phyloP scores from a whole-genome alignment of 2,797 vertebrate species.

The Phrynocephalus forsythii region DNA sequence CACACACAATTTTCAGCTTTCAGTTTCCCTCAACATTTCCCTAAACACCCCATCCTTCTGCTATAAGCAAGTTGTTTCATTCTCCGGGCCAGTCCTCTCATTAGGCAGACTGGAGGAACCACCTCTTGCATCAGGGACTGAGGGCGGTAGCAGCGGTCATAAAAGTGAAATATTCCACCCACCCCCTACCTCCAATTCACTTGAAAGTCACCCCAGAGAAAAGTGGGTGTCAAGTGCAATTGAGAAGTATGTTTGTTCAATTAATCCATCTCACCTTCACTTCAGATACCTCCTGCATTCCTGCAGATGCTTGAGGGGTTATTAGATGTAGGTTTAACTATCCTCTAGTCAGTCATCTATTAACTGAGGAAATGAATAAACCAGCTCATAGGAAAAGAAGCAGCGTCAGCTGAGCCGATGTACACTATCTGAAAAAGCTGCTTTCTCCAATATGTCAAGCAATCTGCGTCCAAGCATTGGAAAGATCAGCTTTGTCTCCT shows the following conservation, averaged over 20 bases:
- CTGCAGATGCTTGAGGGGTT: conserved; percentile 6
- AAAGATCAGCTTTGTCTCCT: conserved; percentile 33
- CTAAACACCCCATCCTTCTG: no score
- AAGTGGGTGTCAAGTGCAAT: background rate
- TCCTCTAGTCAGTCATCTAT: conserved; percentile 26
- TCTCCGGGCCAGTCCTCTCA: background rate
- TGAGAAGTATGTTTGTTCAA: background rate
- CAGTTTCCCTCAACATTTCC: background rate
- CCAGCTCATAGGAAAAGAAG: conserved; percentile 40
- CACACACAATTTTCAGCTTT: background rate
- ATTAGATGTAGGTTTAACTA: conserved; percentile 17
- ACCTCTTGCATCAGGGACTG: background rate
- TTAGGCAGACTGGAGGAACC: background rate
- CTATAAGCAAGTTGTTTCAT: background rate
- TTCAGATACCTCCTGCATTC: no score
- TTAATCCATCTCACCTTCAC: background rate
- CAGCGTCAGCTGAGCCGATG: conserved; percentile 36
- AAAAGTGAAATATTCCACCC: background rate
- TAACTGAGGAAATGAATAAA: conserved; percentile 48
- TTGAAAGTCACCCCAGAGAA: background rate
- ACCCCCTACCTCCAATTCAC: background rate
- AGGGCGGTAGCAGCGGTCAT: background rate
- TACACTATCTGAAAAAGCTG: conserved; percentile 12
- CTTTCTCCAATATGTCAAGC: conserved; percentile 21
- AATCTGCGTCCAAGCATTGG: conserved; percentile 21